Base-by-base conservation (phyloP, 1,140 invertebrate genomes). In the Eufriesea mexicana region DNA sequence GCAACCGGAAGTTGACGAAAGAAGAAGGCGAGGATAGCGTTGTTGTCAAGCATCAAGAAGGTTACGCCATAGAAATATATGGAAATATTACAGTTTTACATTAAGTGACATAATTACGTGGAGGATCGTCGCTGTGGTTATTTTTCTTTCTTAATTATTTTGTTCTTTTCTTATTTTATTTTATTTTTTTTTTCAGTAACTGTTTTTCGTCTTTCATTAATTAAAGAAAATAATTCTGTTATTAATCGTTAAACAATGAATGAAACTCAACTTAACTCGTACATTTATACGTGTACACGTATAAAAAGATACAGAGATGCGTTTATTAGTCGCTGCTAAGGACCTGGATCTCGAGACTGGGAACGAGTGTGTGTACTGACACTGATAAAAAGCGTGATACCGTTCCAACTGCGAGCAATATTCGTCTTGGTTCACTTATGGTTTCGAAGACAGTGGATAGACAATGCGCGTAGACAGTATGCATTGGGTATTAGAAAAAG, bases 1-100 rank as follows among this genome's bases (percentile, higher is more conserved):
- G 84, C 89, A 91, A 92, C 87, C 90, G 89, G 88, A 92, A 91
- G 91, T 92, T 91, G 92, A 89, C 86, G 90, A 93, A 91, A 93
- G 92, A 93, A 90, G 91, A 91, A 92, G 92, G 89, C 90, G 92
- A 92, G 88, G 90, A 93, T 92, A 93, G 92, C 92, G 92, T 93
- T 94, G 92, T 93, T 91, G 89, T 91, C 92, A 94, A 94, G 93
- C 93, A 89, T 93, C 93, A 90, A 94, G 92, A 93, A 92, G 92
- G 91, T 93, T 93, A 93, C 91, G 86, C 91, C 93, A 93, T 93
- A 93, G 90, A 93, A 92, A 93, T 93, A 94, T 92, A 94, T 91
- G 89, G 86, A 94, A 92, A 92, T 91, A 94, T 92, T 92, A 93
- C 75, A 92, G 85, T 89, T 91, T 83, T 90, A 88, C 61, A 89